Evolutionary conservation across 2,797 vertebrate species (phyloP).

Genomic region (Helicolenus hilgendorfi): DNA sequence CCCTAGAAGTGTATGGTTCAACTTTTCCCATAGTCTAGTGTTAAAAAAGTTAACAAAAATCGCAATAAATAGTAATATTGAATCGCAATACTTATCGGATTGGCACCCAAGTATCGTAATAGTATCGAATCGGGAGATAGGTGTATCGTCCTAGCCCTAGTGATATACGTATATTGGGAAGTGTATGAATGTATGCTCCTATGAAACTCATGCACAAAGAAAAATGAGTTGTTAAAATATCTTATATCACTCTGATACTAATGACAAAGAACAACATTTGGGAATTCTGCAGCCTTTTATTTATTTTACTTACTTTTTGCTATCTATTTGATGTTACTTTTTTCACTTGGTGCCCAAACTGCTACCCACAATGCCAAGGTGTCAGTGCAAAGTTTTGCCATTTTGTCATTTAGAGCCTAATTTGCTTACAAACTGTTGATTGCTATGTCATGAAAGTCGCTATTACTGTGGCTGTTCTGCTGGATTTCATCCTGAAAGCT

Average conservation of each 20-base stretch:
- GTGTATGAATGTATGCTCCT: not conserved
- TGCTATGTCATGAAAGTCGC: conserved; percentile 15
- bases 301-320: not conserved
- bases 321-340: not conserved
- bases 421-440: conserved; percentile 62
- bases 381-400: not conserved
- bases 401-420: conserved; percentile 34
- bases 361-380: not conserved
- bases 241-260: not conserved
- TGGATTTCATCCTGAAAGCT: conserved; percentile 24
- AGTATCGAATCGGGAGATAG: no score
- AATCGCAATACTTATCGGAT: no score
- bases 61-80: no score
- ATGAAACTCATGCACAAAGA: not conserved
- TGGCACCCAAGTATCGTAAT: no score
- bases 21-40: no score
- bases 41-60: no score
- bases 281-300: not conserved
- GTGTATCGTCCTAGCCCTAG: no score
- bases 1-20: no score
- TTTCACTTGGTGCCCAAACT: not conserved
- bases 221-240: not conserved
- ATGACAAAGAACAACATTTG: not conserved
- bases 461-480: conserved; percentile 15
- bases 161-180: not conserved